Percentiles rank a stretch among this genome's conserved stretches.
phyloP scores from a whole-genome alignment of 2,797 vertebrate species.

The Melanotaenia pygmaea region DNA sequence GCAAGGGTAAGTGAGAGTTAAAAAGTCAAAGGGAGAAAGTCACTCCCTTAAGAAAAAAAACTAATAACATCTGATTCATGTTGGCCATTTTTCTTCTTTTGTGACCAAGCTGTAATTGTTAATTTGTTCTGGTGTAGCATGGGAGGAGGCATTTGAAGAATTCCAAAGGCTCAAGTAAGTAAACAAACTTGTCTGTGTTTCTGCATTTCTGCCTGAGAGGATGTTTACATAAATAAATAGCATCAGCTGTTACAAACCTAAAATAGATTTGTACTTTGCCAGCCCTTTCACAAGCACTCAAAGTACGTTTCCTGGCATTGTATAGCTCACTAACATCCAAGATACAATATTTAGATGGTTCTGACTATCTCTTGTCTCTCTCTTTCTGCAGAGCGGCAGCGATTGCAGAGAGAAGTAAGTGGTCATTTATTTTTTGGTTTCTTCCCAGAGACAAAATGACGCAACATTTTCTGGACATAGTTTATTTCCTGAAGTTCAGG shows the following conservation, averaged over 20 bases:
- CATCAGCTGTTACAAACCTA: conserved; percentile 30
- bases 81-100: conserved; percentile 9
- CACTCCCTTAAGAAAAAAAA: background rate
- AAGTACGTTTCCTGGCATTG: conserved; percentile 71
- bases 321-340: conserved; percentile 31
- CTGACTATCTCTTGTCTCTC: conserved; percentile 69
- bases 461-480: conserved; percentile 17
- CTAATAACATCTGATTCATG: background rate
- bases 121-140: conserved; percentile 82
- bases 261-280: conserved; percentile 54
- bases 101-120: conserved; percentile 14
- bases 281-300: conserved; percentile 29
- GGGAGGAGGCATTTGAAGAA: conserved; percentile 94
- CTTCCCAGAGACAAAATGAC: conserved; percentile 40
- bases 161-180: conserved; percentile 99
- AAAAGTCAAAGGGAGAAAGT: conserved; percentile 14
- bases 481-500: conserved; percentile 10
- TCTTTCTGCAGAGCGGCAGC: conserved; percentile 91
- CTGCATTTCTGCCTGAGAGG: conserved; percentile 34
- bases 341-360: conserved; percentile 62
- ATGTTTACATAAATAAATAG: conserved; percentile 52
- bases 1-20: conserved; percentile 85
- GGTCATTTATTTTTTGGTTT: conserved; percentile 54
- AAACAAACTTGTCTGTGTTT: conserved; percentile 44
- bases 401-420: conserved; percentile 98